A percentile compares a stretch with the other conserved stretches of the same genome.
Evolutionary conservation across 2,888 invertebrate genomes (phyloP).

Genomic region (Philereme vetulata): DNA sequence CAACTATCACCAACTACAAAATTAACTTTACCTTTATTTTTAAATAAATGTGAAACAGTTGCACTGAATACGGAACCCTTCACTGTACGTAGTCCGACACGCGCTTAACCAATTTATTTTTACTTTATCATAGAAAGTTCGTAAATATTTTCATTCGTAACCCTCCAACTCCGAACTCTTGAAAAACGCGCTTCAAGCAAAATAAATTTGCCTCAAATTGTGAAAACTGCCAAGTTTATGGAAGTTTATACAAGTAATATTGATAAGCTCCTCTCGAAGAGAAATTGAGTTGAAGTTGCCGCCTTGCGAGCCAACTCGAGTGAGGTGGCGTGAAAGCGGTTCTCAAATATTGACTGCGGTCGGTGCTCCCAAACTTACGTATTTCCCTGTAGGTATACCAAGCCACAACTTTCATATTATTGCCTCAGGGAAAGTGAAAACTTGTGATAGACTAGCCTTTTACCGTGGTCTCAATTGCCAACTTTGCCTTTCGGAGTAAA

Average conservation of each 20-base stretch:
- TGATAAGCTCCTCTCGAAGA: constrained; percentile 54
- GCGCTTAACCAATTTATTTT: no score
- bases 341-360: constrained; percentile 31
- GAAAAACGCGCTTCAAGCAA: constrained; percentile 36
- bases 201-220: constrained; percentile 24
- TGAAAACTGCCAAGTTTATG: constrained; percentile 41
- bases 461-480: constrained; percentile 21
- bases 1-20: no score
- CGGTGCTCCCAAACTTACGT: constrained; percentile 19
- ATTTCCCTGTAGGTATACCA: constrained; percentile 17
- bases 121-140: not conserved
- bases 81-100: no score
- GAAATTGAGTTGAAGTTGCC: constrained; percentile 62
- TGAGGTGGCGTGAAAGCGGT: constrained; percentile 29
- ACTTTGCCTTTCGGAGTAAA: constrained; percentile 24
- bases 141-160: not conserved
- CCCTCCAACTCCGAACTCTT: constrained; percentile 1
- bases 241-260: constrained; percentile 58
- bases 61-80: no score
- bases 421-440: constrained; percentile 30
- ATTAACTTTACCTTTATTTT: no score
- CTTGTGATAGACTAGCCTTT: constrained; percentile 29
- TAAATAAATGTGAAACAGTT: no score
- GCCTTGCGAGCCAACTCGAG: constrained; percentile 23
- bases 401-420: constrained; percentile 29